Evolutionary conservation across 1,140 invertebrate genomes (phyloP).

Genomic region (Neoseiulus cucumeris): DNA sequence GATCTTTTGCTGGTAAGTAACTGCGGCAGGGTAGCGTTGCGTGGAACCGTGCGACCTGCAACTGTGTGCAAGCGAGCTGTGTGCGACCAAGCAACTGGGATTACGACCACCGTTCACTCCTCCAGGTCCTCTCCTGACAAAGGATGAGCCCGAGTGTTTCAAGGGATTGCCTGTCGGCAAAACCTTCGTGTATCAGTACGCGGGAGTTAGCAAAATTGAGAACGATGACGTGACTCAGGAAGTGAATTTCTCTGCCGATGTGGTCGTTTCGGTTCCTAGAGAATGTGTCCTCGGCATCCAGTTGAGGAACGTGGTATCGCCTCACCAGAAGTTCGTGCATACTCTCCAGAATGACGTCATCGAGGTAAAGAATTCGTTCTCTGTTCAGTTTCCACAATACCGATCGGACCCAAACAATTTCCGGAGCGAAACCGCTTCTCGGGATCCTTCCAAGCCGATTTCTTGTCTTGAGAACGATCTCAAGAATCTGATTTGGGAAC

Average conservation of each 20-base stretch:
- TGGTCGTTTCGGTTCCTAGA: not conserved
- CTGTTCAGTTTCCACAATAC: too few species aligned
- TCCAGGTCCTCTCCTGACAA: not conserved
- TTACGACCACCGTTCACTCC: not conserved
- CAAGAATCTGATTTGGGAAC: too few species aligned
- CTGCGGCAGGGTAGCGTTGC: too few species aligned
- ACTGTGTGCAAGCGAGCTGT: too few species aligned
- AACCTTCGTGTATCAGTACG: not conserved
- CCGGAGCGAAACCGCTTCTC: too few species aligned
- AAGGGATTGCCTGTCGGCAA: slow-evolving; percentile 6
- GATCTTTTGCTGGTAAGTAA: not conserved
- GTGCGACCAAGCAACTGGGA: too few species aligned
- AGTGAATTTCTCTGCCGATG: slow-evolving; percentile 2
- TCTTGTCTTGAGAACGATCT: too few species aligned
- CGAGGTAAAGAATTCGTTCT: not conserved
- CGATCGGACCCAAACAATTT: too few species aligned
- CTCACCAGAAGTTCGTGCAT: slow-evolving; percentile 1
- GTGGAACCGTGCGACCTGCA: too few species aligned
- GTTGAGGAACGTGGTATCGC: not conserved
- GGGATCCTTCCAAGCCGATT: too few species aligned
- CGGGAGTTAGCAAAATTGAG: not conserved
- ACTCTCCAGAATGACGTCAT: not conserved
- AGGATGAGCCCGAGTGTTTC: not conserved
- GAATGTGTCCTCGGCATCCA: not conserved
- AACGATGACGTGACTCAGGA: slow-evolving; percentile 1